These are phyloP conservation scores for Phylloscopus trochilus DNA, from an alignment of 2,113 vertebrate species.

Conservation along the genomic window DNA sequence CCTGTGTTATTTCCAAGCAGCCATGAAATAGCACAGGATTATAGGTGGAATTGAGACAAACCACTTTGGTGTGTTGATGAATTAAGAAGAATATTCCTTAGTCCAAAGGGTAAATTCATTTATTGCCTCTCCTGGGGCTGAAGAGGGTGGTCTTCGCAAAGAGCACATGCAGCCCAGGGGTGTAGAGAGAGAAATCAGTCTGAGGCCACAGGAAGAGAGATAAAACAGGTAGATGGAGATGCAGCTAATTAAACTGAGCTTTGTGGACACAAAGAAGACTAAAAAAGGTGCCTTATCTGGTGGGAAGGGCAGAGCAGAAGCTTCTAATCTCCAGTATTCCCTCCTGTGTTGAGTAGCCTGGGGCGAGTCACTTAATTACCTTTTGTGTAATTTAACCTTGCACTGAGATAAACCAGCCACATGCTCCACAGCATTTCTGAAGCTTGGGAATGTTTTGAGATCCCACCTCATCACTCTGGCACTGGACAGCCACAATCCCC, in stretches of 20 bases:
- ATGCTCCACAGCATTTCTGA: neutral
- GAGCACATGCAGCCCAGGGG: neutral
- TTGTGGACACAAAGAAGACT: neutral
- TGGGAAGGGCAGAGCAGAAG: neutral
- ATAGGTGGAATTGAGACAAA: no score
- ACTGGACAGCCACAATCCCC: neutral
- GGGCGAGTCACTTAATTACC: neutral
- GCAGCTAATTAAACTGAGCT: neutral
- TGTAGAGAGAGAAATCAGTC: neutral
- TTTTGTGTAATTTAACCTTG: neutral
- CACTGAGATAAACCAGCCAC: neutral
- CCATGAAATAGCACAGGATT: no score
- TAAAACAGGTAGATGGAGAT: neutral
- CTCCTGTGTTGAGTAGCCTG: neutral
- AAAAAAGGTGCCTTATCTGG: neutral
- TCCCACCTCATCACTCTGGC: neutral
- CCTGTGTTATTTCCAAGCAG: no score
- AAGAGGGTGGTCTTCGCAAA: neutral
- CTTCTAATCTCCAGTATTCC: neutral
- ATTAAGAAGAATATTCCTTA: no score
- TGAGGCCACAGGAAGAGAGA: neutral
- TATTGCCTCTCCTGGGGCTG: neutral
- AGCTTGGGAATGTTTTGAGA: neutral
- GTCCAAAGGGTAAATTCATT: no score
- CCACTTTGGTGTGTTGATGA: no score